Evolutionary conservation across 2,113 vertebrate genomes (phyloP).

Genomic region (Piprites chloris): DNA sequence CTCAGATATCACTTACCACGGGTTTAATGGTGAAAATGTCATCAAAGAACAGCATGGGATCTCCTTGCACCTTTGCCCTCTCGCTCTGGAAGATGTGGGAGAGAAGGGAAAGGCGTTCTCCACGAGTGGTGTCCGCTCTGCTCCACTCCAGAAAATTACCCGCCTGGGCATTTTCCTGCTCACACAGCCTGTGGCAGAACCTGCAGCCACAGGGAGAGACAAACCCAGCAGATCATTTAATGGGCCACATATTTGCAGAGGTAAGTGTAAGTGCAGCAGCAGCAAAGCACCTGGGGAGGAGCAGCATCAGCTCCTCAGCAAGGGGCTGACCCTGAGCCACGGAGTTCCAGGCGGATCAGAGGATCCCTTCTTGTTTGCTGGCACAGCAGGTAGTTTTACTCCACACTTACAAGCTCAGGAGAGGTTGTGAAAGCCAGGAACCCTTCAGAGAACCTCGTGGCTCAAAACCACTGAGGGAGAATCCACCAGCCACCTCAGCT

Average conservation of each 20-base stretch:
- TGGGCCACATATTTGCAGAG: not conserved
- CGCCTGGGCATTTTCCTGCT: not conserved
- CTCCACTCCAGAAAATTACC: not conserved
- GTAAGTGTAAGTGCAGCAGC: not conserved
- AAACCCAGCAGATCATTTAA: not conserved
- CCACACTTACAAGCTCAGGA: not conserved
- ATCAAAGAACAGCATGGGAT: conserved; percentile 60
- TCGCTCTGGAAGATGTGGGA: conserved; percentile 64
- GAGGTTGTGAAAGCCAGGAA: not conserved
- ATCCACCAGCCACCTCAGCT: not conserved
- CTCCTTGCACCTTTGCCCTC: conserved; percentile 44
- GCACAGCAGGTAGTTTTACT: not conserved
- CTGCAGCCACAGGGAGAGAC: conserved; percentile 51
- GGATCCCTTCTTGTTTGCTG: not conserved
- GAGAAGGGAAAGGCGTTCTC: conserved; percentile 46
- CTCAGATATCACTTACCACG: conserved; percentile 65
- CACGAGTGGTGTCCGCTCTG: too few species aligned
- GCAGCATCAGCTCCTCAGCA: not conserved
- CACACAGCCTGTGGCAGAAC: not conserved
- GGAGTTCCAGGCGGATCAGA: not conserved
- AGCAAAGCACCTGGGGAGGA: rapidly evolving
- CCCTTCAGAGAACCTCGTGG: not conserved
- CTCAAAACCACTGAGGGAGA: not conserved
- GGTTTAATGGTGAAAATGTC: conserved; percentile 75
- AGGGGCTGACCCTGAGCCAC: rapidly evolving